Evolutionary conservation across 2,797 vertebrate species (phyloP).

Genomic region (Gila robusta): DNA sequence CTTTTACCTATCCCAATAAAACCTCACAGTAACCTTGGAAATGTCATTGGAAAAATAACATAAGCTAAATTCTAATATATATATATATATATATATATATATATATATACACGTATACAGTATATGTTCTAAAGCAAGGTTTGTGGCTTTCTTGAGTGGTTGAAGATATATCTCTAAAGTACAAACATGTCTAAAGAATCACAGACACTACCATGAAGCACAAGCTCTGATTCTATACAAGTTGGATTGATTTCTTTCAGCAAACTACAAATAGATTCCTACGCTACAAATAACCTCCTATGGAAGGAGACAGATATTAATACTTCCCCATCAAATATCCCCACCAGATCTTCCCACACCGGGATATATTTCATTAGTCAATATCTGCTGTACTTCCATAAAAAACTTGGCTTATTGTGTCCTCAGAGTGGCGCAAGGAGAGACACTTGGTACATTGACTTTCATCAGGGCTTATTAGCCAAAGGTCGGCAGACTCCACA

Average conservation of each 20-base stretch:
- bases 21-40: constrained; percentile 32
- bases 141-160: neutral
- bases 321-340: constrained; percentile 22
- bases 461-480: constrained; percentile 74
- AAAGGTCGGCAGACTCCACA: constrained; percentile 69
- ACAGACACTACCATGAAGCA: neutral
- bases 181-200: neutral
- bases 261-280: constrained; percentile 32
- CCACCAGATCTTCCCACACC: constrained; percentile 39
- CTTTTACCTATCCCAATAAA: constrained; percentile 8
- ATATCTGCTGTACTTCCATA: constrained; percentile 68
- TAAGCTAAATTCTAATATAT: neutral
- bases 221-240: neutral
- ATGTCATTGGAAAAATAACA: constrained; percentile 3
- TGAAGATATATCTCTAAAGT: neutral
- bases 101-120: too few species aligned
- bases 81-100: neutral
- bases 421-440: constrained; percentile 63
- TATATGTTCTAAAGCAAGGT: neutral
- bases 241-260: constrained; percentile 10
- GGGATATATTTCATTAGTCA: constrained; percentile 66
- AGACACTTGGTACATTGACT: constrained; percentile 66
- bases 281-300: neutral
- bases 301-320: constrained; percentile 58
- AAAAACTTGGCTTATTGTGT: constrained; percentile 58